Evolutionary conservation across 2,888 invertebrate species (phyloP).

Genomic region (Megastigmus dorsalis): DNA sequence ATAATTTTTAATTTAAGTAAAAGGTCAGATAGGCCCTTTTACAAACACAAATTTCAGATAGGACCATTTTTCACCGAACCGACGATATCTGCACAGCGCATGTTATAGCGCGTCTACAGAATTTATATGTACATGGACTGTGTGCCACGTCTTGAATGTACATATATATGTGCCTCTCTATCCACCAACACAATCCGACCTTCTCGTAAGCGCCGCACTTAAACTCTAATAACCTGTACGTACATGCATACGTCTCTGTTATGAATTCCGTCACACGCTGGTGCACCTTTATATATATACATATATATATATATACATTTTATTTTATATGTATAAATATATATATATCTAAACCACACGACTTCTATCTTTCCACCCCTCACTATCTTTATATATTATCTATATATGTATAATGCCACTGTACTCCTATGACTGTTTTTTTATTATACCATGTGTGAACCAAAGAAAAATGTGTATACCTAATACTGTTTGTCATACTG

Average conservation of each 20-base stretch:
- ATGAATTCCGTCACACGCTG: conserved; percentile 36
- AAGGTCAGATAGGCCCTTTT: too few species aligned
- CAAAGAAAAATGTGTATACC: conserved; percentile 6
- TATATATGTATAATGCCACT: background rate
- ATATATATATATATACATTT: background rate
- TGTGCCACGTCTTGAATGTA: too few species aligned
- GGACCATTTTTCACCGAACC: too few species aligned
- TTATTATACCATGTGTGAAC: background rate
- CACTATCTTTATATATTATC: background rate
- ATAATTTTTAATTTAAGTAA: too few species aligned
- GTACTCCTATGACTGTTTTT: background rate
- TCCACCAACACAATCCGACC: background rate
- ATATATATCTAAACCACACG: background rate
- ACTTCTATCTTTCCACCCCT: background rate
- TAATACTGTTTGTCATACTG: background rate
- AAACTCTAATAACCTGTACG: conserved; percentile 23
- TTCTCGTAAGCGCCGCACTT: conserved; percentile 31
- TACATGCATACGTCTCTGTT: conserved; percentile 17
- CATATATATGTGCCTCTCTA: background rate
- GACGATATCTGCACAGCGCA: too few species aligned
- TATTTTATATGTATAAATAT: background rate
- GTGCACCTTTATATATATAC: conserved; percentile 16
- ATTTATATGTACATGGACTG: too few species aligned
- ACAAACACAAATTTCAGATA: too few species aligned
- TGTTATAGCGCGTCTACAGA: too few species aligned